Evolutionary conservation across 2,888 invertebrate genomes (phyloP).

Genomic region (Meghimatium bilineatum): DNA sequence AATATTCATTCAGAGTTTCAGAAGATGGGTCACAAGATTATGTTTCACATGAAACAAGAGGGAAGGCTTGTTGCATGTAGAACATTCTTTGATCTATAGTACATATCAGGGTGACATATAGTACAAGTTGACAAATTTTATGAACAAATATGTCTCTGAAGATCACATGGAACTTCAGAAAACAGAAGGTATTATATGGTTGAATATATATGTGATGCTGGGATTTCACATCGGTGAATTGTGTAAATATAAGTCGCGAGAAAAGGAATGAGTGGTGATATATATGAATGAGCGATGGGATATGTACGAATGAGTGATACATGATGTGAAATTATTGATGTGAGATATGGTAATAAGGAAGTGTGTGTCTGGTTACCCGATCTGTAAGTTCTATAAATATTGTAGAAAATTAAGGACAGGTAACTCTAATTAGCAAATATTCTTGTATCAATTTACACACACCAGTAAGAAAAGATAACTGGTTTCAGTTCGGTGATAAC

Average conservation of each 20-base stretch:
- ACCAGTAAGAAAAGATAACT: too few relatives aligned
- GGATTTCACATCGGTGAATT: too few relatives aligned
- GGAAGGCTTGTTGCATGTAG: conserved; percentile 21
- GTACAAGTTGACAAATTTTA: too few relatives aligned
- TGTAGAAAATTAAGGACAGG: too few relatives aligned
- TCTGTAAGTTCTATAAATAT: conserved; percentile 8
- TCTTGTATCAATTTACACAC: too few relatives aligned
- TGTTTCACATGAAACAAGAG: not conserved
- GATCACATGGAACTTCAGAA: not conserved
- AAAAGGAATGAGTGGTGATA: not conserved
- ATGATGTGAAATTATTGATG: not conserved
- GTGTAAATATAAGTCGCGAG: not conserved
- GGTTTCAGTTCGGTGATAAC: too few relatives aligned
- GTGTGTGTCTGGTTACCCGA: not conserved
- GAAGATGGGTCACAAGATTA: not conserved
- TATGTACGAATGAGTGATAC: not conserved
- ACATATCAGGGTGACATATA: not conserved
- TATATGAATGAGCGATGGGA: not conserved
- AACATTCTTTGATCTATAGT: conserved; percentile 3
- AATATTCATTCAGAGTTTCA: not conserved
- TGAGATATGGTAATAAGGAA: not conserved
- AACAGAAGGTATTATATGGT: not conserved
- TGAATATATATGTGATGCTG: not conserved
- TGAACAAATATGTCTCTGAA: too few relatives aligned
- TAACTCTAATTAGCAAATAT: too few relatives aligned